A percentile compares a stretch with the other conserved stretches of the same genome.
These are phyloP conservation scores for Drosophila mercatorum DNA, from an alignment of 2,888 invertebrate genomes.

Conservation along the genomic window DNA sequence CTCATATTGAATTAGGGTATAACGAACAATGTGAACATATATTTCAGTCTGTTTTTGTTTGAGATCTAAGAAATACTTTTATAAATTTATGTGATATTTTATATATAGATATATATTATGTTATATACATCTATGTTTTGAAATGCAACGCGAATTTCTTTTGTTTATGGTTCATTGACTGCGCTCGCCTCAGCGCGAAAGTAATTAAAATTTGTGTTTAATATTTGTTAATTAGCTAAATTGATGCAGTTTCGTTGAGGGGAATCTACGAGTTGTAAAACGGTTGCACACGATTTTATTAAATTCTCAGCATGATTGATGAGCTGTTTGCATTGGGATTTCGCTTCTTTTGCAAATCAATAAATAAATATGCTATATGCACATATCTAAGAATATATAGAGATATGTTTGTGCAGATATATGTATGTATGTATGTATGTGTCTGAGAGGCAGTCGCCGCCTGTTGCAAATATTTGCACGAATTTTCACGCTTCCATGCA, in stretches of 20 bases:
- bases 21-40: background rate
- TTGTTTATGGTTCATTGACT: constrained; percentile 60
- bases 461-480: constrained; percentile 62
- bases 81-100: background rate
- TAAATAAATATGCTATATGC: constrained; percentile 53
- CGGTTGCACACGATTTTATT: constrained; percentile 55
- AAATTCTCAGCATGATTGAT: constrained; percentile 67
- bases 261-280: constrained; percentile 65
- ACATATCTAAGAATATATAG: background rate
- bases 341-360: constrained; percentile 49
- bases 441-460: constrained; percentile 16
- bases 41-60: background rate
- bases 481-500: constrained; percentile 78
- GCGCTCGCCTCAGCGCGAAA: constrained; percentile 29
- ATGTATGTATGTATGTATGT: background rate
- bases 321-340: constrained; percentile 39
- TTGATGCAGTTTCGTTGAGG: constrained; percentile 48
- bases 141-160: background rate
- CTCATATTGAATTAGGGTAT: background rate
- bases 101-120: background rate
- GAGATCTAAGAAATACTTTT: background rate
- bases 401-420: background rate
- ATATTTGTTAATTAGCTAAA: constrained; percentile 57
- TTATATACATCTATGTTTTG: background rate
- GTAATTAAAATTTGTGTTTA: constrained; percentile 54